Evolutionary conservation across 2,888 invertebrate genomes (phyloP).

Genomic region (Phengaris arion): DNA sequence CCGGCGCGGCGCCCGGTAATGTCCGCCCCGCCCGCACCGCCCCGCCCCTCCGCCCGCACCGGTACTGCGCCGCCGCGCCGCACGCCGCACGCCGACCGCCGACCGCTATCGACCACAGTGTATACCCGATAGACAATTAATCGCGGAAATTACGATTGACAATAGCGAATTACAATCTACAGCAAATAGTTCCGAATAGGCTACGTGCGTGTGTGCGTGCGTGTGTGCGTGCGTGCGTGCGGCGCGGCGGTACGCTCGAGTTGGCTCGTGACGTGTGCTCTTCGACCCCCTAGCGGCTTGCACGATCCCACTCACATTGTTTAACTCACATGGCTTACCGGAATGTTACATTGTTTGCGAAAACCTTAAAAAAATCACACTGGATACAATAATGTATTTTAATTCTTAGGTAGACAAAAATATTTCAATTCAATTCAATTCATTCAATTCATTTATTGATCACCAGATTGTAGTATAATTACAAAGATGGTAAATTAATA

Average conservation of each 20-base stretch:
- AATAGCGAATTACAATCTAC: background rate
- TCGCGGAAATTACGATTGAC: background rate
- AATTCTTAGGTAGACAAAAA: background rate
- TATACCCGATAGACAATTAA: background rate
- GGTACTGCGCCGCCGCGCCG: conserved; percentile 29
- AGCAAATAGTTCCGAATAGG: background rate
- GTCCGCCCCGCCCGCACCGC: conserved; percentile 33
- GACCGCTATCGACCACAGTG: background rate
- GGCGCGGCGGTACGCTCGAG: conserved; percentile 31
- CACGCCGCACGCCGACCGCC: background rate
- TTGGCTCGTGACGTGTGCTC: conserved; percentile 47
- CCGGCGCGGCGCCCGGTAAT: conserved; percentile 61
- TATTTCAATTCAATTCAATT: background rate
- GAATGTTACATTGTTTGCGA: conserved; percentile 33
- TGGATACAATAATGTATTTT: background rate
- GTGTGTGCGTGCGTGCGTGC: conserved; percentile 27
- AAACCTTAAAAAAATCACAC: background rate
- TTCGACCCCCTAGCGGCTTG: conserved; percentile 53
- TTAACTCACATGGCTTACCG: conserved; percentile 40
- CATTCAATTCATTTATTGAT: no score
- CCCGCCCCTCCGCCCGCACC: conserved; percentile 6
- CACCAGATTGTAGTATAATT: no score
- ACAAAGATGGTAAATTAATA: no score
- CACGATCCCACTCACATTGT: conserved; percentile 39
- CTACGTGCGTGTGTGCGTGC: conserved; percentile 20